phyloP scores from a whole-genome alignment of 2,113 vertebrate species.

The Pseudopipra pipra region DNA sequence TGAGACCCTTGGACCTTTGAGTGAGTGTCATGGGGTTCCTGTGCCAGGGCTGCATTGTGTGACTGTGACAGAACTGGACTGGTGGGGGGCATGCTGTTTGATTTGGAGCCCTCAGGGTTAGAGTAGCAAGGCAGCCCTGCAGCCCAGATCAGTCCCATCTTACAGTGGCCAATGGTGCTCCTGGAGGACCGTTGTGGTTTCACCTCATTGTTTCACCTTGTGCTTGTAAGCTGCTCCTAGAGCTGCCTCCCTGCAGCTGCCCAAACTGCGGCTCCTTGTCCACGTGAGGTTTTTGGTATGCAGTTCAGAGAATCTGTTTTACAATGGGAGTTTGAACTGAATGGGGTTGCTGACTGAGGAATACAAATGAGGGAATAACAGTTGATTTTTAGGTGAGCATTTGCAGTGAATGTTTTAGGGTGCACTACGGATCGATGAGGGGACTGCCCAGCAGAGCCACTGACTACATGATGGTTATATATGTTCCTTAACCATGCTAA shows the following conservation, averaged over 20 bases:
- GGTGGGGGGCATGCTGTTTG: background rate
- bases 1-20: background rate
- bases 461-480: background rate
- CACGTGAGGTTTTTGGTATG: background rate
- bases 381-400: background rate
- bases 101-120: accelerated
- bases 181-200: background rate
- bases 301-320: background rate
- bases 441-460: background rate
- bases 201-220: background rate
- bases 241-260: background rate
- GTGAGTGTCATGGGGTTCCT: accelerated
- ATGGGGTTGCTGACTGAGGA: background rate
- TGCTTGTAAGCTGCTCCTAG: background rate
- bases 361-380: background rate
- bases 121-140: accelerated
- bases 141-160: background rate
- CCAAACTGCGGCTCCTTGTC: background rate
- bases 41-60: background rate
- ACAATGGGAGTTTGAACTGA: background rate
- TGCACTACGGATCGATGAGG: background rate
- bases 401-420: background rate
- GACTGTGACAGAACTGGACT: background rate
- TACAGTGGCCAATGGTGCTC: accelerated
- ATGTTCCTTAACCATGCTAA: background rate